Conservation (phyloP, 2,888 invertebrate genomes). For the Drosophila anomelani region DNA sequence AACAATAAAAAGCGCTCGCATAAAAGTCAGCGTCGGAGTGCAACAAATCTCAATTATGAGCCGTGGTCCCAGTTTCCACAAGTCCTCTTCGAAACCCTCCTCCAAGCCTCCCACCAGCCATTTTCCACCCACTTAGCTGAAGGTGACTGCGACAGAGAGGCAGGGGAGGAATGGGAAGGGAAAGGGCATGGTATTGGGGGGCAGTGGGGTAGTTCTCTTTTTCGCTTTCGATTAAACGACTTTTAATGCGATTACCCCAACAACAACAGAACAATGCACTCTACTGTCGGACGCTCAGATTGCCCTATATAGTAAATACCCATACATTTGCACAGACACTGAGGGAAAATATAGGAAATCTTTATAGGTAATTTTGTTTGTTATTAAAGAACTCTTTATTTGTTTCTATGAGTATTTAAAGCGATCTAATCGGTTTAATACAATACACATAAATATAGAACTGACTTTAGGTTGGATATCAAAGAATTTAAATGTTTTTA, state of each 20-base stretch:
- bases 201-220: slow-evolving; percentile 30
- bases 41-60: slow-evolving; percentile 78
- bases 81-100: not conserved
- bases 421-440: not conserved
- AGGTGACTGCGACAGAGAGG: slow-evolving; percentile 30
- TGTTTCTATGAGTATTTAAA: not conserved
- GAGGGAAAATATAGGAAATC: not conserved
- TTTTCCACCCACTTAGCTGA: slow-evolving; percentile 32
- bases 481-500: no score
- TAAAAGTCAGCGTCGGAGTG: slow-evolving; percentile 70
- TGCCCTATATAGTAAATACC: slow-evolving; percentile 53
- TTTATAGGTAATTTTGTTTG: not conserved
- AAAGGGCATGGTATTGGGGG: not conserved
- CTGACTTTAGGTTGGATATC: not conserved
- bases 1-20: slow-evolving; percentile 70
- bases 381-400: not conserved
- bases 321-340: slow-evolving; percentile 8
- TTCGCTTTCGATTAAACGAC: slow-evolving; percentile 76
- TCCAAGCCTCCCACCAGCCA: slow-evolving; percentile 1
- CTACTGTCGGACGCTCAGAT: slow-evolving; percentile 45
- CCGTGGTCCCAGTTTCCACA: slow-evolving; percentile 22
- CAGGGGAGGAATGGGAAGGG: not conserved
- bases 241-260: slow-evolving; percentile 74
- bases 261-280: slow-evolving; percentile 67
- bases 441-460: not conserved